Base-by-base conservation (phyloP, 2,888 invertebrate species). In the Fabriciana adippe region DNA sequence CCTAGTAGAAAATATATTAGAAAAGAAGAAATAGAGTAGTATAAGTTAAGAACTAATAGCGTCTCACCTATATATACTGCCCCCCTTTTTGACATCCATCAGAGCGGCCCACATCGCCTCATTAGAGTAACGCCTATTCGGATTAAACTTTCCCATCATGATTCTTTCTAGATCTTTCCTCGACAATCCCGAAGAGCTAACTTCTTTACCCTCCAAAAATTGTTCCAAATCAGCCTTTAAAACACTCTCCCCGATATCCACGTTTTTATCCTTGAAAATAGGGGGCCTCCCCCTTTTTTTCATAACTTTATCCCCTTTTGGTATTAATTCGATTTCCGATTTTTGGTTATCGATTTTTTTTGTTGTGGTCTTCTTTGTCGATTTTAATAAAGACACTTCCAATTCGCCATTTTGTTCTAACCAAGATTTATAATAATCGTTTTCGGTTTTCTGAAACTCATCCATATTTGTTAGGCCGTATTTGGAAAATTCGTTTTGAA, bases 31-130 rank as follows among this genome's bases (percentile, higher is more conserved):
- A 54, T 14, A 47, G n/a, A 11, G n/a, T 16, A 13, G 11, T 13
- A 31, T 51, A 41, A 55, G 5, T 51, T n/a, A 56, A 47, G n/a
- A 53, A 18, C 53, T 41, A 35, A 35, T 41, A 15, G 11, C n/a
- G 31, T 67, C 83, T 80, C 55, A 93, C 93, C 93, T 91, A 73
- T 94, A 94, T 73, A 94, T 94, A 78, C 94, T 94, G 1, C 94
- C 93, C 1, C 94, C 94, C 68, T 92, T 90, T 74, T 94, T 94
- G 0, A 94, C 94, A 69, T 94, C 94, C 93, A 94, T 93, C 1
- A 94, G 81, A 1, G 94, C 94, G 1, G 93, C 92, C 91, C 93
- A 94, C 86, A 94, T 90, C 0, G 93, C 93, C 67, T 93, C 92
- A 66, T 93, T 93, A 0, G 93, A 93, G 69, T 93, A 93, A 66